These are phyloP conservation scores for Lepilemur septentrionalis DNA, from an alignment of 2,797 vertebrate species.

Conservation along the genomic window DNA sequence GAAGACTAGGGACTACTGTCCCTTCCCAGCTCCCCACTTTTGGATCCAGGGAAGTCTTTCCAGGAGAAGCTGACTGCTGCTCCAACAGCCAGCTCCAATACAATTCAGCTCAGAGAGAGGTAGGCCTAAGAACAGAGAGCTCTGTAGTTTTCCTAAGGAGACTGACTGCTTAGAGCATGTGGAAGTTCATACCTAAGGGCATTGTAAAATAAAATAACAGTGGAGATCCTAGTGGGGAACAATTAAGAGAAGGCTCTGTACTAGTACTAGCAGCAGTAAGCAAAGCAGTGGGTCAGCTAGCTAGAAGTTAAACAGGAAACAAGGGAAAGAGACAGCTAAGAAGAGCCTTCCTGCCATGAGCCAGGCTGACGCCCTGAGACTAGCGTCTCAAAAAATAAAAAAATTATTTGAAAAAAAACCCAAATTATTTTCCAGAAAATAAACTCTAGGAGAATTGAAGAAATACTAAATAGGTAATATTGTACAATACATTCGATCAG, in stretches of 20 bases:
- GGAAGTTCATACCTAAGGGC: background rate
- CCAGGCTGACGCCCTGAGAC: too few species aligned
- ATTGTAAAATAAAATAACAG: background rate
- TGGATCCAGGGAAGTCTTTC: background rate
- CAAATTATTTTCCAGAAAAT: background rate
- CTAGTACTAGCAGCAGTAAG: background rate
- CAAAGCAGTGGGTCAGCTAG: background rate
- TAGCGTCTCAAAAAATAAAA: too few species aligned
- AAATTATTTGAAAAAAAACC: too few species aligned
- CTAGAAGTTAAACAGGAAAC: background rate
- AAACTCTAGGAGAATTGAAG: background rate
- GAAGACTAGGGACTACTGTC: background rate
- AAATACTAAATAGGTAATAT: constrained; percentile 9
- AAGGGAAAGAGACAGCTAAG: background rate
- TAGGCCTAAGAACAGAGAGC: background rate
- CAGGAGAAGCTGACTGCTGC: background rate
- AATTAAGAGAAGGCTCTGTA: background rate
- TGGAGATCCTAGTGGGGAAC: background rate
- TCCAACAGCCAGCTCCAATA: background rate
- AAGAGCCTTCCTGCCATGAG: background rate
- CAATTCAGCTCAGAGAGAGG: background rate
- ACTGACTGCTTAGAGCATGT: background rate
- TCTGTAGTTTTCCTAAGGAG: background rate
- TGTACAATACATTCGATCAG: background rate
- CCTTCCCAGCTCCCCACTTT: background rate